Evolutionary conservation across 2,113 vertebrate genomes (phyloP).

Genomic region (Atractosteus spatula): DNA sequence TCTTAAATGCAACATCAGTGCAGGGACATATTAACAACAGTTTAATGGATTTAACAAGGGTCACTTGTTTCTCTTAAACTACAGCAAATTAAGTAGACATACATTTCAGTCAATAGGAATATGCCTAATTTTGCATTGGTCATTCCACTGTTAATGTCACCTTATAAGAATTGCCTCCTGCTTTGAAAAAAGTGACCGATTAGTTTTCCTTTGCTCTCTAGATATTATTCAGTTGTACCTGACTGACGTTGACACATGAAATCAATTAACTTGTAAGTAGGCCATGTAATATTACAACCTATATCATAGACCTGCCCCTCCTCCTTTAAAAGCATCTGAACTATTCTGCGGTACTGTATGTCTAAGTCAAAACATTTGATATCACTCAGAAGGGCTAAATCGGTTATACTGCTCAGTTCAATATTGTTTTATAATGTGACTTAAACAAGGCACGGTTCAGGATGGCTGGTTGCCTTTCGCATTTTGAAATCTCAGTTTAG

Average conservation of each 20-base stretch:
- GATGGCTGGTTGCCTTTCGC: too few species aligned
- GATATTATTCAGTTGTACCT: conserved; percentile 37
- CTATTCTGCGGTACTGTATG: too few species aligned
- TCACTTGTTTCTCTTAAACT: conserved; percentile 23
- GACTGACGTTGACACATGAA: conserved; percentile 42
- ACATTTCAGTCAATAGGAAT: conserved; percentile 44
- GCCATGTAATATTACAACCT: conserved; percentile 41
- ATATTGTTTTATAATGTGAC: too few species aligned
- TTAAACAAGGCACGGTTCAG: too few species aligned
- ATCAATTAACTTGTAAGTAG: conserved; percentile 48
- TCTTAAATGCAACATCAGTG: too few species aligned
- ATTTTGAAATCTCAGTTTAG: too few species aligned
- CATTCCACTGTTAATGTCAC: conserved; percentile 22
- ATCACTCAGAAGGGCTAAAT: too few species aligned
- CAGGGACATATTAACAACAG: too few species aligned
- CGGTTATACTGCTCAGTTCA: too few species aligned
- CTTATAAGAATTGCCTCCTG: conserved; percentile 16
- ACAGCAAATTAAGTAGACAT: conserved; percentile 21
- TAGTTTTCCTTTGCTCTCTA: conserved; percentile 33
- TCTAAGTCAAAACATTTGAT: too few species aligned
- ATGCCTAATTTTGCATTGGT: conserved; percentile 9
- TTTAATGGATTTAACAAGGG: too few species aligned
- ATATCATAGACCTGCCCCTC: conserved; percentile 12
- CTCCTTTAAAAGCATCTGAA: too few species aligned
- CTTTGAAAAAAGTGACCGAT: conserved; percentile 24